phyloP scores from a whole-genome alignment of 2,888 invertebrate genomes.

The Rhamnusium bicolor region DNA sequence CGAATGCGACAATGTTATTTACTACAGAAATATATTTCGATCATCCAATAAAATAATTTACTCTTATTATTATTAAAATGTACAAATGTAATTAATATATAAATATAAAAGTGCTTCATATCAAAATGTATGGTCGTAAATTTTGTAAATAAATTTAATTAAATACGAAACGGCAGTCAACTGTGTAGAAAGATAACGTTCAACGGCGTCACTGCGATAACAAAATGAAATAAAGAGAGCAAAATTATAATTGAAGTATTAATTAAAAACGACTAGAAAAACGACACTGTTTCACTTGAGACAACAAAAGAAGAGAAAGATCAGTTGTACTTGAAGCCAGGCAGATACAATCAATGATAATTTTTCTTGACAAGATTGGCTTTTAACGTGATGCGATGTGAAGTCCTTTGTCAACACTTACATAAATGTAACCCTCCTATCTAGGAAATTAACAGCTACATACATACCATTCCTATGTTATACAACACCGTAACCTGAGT shows the following conservation, averaged over 20 bases:
- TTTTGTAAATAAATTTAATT: not conserved
- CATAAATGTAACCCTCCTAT: constrained; percentile 2
- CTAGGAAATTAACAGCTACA: constrained; percentile 2
- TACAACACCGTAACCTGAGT: not conserved
- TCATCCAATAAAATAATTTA: no score
- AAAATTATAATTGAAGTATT: constrained; percentile 3
- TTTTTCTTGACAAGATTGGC: constrained; percentile 4
- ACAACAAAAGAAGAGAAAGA: not conserved
- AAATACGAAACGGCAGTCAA: not conserved
- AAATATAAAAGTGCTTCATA: no score
- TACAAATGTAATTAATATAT: not conserved
- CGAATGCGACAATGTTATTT: no score
- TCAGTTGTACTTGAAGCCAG: not conserved
- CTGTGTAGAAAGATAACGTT: not conserved
- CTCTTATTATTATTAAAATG: no score
- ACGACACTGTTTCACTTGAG: not conserved
- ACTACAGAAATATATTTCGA: no score
- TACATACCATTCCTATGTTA: not conserved
- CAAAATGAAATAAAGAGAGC: not conserved
- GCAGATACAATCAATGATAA: not conserved
- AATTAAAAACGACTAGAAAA: not conserved
- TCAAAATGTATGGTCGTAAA: no score
- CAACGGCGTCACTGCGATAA: not conserved
- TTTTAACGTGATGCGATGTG: constrained; percentile 8
- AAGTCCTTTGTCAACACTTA: constrained; percentile 10